phyloP scores from a whole-genome alignment of 2,113 vertebrate genomes.

The Chelonoidis abingdonii region DNA sequence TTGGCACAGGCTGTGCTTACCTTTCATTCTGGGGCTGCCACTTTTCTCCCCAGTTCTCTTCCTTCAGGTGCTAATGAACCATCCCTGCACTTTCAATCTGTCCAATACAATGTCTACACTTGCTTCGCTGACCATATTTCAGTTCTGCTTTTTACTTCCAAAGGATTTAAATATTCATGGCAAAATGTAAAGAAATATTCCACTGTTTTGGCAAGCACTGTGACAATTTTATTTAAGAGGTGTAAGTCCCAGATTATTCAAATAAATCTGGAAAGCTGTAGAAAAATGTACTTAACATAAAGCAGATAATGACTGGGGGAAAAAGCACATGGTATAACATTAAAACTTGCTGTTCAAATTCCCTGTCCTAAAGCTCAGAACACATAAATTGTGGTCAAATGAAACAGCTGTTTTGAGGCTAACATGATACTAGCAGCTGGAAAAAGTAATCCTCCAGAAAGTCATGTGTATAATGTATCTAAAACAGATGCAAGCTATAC shows the following conservation, averaged over 20 bases:
- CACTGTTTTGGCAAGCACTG: not conserved
- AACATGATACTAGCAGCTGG: slow-evolving; percentile 3
- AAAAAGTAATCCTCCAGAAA: slow-evolving; percentile 28
- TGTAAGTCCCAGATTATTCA: not conserved
- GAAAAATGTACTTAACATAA: not conserved
- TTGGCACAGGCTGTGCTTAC: not conserved
- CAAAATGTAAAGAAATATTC: not conserved
- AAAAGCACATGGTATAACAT: not conserved
- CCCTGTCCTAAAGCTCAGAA: not conserved
- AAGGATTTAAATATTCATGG: not conserved
- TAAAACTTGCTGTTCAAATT: not conserved
- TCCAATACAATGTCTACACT: not conserved
- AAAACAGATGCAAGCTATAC: slow-evolving; percentile 11
- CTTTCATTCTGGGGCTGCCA: not conserved
- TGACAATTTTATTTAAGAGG: not conserved
- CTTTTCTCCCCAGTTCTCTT: not conserved
- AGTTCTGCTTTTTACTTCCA: not conserved
- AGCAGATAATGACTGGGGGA: not conserved
- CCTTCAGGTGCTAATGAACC: not conserved
- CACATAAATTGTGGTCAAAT: not conserved
- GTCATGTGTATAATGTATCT: not conserved
- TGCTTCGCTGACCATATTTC: not conserved
- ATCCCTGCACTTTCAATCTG: not conserved
- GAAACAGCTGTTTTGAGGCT: not conserved
- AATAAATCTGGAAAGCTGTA: not conserved